Conservation (phyloP, 2,888 invertebrate genomes). For the Cheilosia vulpina region DNA sequence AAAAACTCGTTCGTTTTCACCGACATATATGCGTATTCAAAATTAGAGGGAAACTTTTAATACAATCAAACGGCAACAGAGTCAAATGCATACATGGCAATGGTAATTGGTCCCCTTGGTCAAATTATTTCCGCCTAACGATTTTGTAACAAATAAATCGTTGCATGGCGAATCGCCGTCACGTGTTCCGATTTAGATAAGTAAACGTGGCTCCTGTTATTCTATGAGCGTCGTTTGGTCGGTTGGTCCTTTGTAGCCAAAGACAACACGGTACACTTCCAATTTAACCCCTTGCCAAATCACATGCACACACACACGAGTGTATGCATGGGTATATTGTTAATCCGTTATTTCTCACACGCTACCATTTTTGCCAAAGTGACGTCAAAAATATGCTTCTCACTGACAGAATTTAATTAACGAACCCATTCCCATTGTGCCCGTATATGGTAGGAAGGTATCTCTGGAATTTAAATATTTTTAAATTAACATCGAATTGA, state of each 20-base stretch:
- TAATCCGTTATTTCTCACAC: too few species aligned
- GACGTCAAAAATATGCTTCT: too few species aligned
- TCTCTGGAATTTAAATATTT: too few species aligned
- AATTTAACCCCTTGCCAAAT: slow-evolving; percentile 1
- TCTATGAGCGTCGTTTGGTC: slow-evolving; percentile 2
- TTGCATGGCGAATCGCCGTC: slow-evolving; percentile 50
- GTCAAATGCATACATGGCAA: slow-evolving; percentile 50
- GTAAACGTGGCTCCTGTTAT: slow-evolving; percentile 58
- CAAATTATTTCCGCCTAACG: slow-evolving; percentile 66
- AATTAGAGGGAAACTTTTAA: slow-evolving; percentile 46
- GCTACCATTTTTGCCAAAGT: too few species aligned
- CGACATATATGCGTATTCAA: too few species aligned
- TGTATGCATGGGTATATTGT: too few species aligned
- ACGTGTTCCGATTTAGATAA: slow-evolving; percentile 67
- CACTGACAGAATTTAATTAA: too few species aligned
- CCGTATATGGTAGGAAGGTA: too few species aligned
- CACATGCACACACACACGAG: too few species aligned
- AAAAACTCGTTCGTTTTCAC: too few species aligned
- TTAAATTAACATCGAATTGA: too few species aligned
- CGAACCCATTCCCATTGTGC: too few species aligned
- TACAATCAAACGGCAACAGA: slow-evolving; percentile 23
- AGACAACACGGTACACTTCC: background rate
- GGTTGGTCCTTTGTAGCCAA: background rate
- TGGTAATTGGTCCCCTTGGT: slow-evolving; percentile 62
- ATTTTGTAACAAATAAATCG: slow-evolving; percentile 59